A percentile compares a stretch with the other conserved stretches of the same genome.
Conservation (phyloP, 2,888 invertebrate genomes). For the Escarpia spicata region DNA sequence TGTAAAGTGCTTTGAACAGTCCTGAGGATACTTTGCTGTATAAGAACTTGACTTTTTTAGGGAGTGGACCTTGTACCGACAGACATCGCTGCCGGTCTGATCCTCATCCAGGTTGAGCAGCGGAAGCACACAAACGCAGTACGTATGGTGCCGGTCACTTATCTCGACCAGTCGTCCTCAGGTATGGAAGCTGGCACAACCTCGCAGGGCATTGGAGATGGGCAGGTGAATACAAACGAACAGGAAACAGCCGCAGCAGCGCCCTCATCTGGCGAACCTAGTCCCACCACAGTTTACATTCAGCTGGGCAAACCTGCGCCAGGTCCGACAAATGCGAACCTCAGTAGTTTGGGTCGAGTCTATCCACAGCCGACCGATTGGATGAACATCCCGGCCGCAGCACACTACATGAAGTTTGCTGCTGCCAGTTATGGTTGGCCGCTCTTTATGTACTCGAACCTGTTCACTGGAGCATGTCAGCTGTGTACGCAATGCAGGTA, state of each 20-base stretch:
- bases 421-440: conserved; percentile 91
- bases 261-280: background rate
- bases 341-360: background rate
- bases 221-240: background rate
- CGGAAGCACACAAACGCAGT: conserved; percentile 23
- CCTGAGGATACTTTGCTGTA: too few relatives aligned
- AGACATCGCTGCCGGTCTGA: conserved; percentile 86
- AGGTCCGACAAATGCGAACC: background rate
- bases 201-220: background rate
- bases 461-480: conserved; percentile 79
- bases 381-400: conserved; percentile 82
- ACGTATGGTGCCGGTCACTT: background rate
- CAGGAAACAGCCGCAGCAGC: background rate
- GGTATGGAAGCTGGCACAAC: background rate
- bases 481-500: conserved; percentile 66
- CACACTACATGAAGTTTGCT: conserved; percentile 82
- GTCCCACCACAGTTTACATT: background rate
- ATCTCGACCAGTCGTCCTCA: background rate
- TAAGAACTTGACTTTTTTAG: conserved; percentile 57
- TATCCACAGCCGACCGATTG: conserved; percentile 66
- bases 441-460: conserved; percentile 81
- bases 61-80: conserved; percentile 88
- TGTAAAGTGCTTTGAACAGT: too few relatives aligned
- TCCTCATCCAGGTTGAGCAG: conserved; percentile 73
- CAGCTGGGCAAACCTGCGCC: background rate